A percentile compares a stretch with the other conserved stretches of the same genome.
Conservation (phyloP, 23 tunicate species). For the Ciona savignyi region DNA sequence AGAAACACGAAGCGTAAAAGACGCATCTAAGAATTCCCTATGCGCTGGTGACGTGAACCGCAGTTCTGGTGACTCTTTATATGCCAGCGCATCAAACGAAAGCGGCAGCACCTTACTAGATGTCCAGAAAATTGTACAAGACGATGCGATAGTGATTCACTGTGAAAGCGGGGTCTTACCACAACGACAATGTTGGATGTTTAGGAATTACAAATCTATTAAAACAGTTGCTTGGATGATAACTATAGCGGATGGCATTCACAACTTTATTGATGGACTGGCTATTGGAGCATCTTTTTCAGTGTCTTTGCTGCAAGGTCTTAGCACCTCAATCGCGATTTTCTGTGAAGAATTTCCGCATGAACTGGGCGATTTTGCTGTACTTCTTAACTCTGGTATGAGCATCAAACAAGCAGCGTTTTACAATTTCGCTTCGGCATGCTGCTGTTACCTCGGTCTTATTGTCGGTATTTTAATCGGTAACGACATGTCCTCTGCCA, state of each 20-base stretch:
- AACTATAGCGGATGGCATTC: slow-evolving; percentile 60
- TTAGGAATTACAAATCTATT: slow-evolving; percentile 40
- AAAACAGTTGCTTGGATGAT: slow-evolving; percentile 74
- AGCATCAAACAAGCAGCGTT: slow-evolving; percentile 69
- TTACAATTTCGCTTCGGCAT: slow-evolving; percentile 80
- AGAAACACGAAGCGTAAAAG: too few relatives aligned
- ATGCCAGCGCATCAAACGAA: too few relatives aligned
- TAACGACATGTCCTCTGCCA: slow-evolving; percentile 25
- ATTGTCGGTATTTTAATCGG: slow-evolving; percentile 74
- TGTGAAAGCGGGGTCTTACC: too few relatives aligned
- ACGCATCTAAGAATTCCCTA: too few relatives aligned
- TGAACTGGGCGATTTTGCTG: slow-evolving; percentile 59
- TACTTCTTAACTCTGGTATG: slow-evolving; percentile 69
- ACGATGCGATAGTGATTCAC: too few relatives aligned
- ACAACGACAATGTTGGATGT: slow-evolving; percentile 21
- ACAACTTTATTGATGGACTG: slow-evolving; percentile 62
- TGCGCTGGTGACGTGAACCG: too few relatives aligned
- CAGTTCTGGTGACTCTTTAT: too few relatives aligned
- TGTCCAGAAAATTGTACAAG: too few relatives aligned
- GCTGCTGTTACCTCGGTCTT: slow-evolving; percentile 70
- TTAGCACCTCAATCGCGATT: slow-evolving; percentile 54
- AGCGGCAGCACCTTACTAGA: not conserved
- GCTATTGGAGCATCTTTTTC: slow-evolving; percentile 70
- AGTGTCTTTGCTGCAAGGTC: slow-evolving; percentile 23
- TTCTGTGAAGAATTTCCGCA: slow-evolving; percentile 69